Percentiles rank a stretch among this genome's conserved stretches.
phyloP scores from a whole-genome alignment of 2,888 invertebrate genomes.

The Epirrhoe tristata region DNA sequence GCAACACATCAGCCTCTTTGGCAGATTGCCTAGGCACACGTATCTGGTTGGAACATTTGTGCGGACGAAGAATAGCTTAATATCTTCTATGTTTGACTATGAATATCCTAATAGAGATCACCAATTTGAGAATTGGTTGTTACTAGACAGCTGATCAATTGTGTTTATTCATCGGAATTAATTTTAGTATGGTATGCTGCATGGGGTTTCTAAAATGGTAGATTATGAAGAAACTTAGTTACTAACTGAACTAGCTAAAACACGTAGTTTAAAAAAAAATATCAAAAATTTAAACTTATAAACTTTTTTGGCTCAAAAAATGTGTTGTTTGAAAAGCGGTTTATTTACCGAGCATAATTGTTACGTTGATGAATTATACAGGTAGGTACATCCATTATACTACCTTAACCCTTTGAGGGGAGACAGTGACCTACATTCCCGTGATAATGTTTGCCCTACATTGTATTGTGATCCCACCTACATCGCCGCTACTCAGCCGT shows the following conservation, averaged over 20 bases:
- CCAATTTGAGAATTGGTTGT: not conserved
- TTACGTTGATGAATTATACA: constrained; percentile 21
- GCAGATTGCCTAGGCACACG: constrained; percentile 7
- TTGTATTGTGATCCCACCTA: constrained; percentile 45
- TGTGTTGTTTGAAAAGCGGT: constrained; percentile 6
- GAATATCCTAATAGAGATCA: not conserved
- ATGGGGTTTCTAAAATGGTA: too few relatives aligned
- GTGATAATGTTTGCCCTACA: constrained; percentile 44
- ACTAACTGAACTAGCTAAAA: too few relatives aligned
- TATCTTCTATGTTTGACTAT: constrained; percentile 5
- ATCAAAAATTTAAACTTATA: not conserved
- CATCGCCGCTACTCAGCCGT: constrained; percentile 54
- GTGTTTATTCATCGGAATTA: too few relatives aligned
- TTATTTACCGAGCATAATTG: constrained; percentile 23
- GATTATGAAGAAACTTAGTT: too few relatives aligned
- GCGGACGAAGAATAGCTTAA: constrained; percentile 10
- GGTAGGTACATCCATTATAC: constrained; percentile 31
- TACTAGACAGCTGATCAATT: too few relatives aligned
- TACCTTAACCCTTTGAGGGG: constrained; percentile 40
- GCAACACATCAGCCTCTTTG: constrained; percentile 2
- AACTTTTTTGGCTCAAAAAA: not conserved
- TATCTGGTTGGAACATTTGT: constrained; percentile 18
- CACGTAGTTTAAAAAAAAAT: not conserved
- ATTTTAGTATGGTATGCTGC: too few relatives aligned
- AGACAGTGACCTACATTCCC: constrained; percentile 47